Conservation (phyloP, 2,797 vertebrate species). For the Pangasius krempfi region DNA sequence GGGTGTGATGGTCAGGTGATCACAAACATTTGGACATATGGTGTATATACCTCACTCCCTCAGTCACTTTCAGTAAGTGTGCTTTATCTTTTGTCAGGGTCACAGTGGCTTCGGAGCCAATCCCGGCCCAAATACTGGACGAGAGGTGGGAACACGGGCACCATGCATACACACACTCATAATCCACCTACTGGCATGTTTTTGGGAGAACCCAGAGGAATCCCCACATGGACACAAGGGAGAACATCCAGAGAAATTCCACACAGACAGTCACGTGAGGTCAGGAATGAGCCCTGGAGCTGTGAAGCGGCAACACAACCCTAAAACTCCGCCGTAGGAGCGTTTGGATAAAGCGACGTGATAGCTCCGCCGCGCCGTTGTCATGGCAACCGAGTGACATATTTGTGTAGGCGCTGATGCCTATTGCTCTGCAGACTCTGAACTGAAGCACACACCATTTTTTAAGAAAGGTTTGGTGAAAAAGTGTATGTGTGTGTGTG, state of each 20-base stretch:
- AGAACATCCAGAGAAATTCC: background rate
- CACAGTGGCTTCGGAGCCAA: too few species aligned
- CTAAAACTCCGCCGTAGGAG: background rate
- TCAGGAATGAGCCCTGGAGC: background rate
- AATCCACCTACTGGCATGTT: background rate
- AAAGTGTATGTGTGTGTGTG: background rate
- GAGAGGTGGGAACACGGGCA: background rate
- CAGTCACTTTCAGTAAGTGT: background rate
- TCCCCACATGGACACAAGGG: background rate
- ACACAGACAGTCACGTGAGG: background rate
- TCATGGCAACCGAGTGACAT: slow-evolving; percentile 64
- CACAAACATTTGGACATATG: background rate
- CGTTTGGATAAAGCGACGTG: slow-evolving; percentile 28
- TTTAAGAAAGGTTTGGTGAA: background rate
- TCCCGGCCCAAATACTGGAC: background rate
- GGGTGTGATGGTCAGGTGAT: background rate
- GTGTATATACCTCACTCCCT: too few species aligned
- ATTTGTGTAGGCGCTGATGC: slow-evolving; percentile 62
- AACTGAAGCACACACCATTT: background rate
- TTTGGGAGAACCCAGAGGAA: background rate
- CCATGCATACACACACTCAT: background rate
- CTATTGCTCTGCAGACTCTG: slow-evolving; percentile 56
- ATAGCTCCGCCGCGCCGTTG: slow-evolving; percentile 57
- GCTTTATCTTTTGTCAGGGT: background rate
- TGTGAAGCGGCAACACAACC: background rate